Conservation (phyloP, 2,113 vertebrate species). For the Junco hyemalis region DNA sequence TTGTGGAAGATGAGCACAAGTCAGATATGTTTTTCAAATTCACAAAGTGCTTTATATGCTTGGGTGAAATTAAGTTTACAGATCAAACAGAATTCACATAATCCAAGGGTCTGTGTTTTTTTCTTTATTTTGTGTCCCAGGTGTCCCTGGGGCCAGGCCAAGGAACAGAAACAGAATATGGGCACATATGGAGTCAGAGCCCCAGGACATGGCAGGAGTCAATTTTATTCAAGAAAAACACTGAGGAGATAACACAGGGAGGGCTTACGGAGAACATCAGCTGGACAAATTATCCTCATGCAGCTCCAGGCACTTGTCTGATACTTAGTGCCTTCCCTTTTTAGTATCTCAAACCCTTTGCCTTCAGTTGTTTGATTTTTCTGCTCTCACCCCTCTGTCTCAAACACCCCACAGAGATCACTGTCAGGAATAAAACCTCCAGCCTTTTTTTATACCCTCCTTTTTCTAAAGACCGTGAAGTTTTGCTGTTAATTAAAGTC, state of each 20-base stretch:
- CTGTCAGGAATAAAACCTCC: not conserved
- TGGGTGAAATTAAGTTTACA: not conserved
- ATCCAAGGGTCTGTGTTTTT: not conserved
- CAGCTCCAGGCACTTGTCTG: not conserved
- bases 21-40: not conserved
- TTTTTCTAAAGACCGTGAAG: not conserved
- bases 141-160: not conserved
- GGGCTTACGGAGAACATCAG: not conserved
- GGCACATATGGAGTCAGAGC: not conserved
- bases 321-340: not conserved
- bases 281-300: not conserved
- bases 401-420: not conserved
- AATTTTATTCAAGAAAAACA: not conserved
- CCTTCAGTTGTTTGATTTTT: not conserved
- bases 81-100: not conserved
- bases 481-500: not conserved
- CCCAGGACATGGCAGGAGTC: not conserved
- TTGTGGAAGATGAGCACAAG: not conserved
- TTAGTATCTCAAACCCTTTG: not conserved
- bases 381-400: not conserved
- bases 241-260: not conserved
- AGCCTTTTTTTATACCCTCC: not conserved
- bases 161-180: not conserved
- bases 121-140: not conserved
- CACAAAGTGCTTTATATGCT: fast-evolving